Conservation (phyloP, 2,113 vertebrate species). For the Oncorhynchus clarkii region DNA sequence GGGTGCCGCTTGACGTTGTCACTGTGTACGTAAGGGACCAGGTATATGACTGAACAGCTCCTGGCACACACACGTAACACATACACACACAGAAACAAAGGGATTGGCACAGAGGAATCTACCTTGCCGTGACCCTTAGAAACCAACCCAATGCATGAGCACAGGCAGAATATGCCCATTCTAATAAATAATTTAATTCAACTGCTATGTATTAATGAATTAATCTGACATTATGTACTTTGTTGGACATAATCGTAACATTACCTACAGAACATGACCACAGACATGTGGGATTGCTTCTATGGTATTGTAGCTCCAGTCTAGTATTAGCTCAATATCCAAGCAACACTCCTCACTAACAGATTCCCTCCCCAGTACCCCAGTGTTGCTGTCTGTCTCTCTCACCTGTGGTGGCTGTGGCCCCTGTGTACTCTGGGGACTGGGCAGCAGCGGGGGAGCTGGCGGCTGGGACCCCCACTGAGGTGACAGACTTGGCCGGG, state of each 20-base stretch:
- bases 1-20: conserved; percentile 89
- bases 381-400: not conserved
- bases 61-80: conserved; percentile 76
- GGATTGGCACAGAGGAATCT: conserved; percentile 52
- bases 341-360: too few relatives aligned
- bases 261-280: not conserved
- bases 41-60: conserved; percentile 97
- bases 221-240: not conserved
- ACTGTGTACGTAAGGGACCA: conserved; percentile 99
- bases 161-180: not conserved
- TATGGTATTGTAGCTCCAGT: too few relatives aligned
- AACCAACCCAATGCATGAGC: not conserved
- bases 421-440: conserved; percentile 85
- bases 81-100: conserved; percentile 59
- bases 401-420: conserved; percentile 86
- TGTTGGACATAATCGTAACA: not conserved
- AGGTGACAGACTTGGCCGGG: conserved; percentile 86
- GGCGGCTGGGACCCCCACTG: conserved; percentile 80
- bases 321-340: too few relatives aligned
- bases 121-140: conserved; percentile 24
- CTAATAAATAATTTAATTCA: not conserved
- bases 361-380: not conserved
- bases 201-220: not conserved
- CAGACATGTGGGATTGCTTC: not conserved
- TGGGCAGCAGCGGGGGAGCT: conserved; percentile 84